Evolutionary conservation across 2,888 invertebrate genomes (phyloP).

Genomic region (Gisinianus flammeolus): DNA sequence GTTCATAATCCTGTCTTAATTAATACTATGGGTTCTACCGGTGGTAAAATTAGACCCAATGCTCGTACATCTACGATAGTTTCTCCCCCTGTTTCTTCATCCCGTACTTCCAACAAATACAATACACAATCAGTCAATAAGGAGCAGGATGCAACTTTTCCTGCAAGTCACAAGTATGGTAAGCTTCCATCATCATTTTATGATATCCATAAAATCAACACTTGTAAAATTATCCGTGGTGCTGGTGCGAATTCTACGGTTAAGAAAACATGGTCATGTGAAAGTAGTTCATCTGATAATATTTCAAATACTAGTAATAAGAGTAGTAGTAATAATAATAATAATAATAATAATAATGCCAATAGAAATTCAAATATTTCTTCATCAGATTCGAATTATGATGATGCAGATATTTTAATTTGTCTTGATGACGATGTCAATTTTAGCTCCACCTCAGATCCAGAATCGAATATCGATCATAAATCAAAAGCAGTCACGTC

Average conservation of each 20-base stretch:
- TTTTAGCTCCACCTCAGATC: conserved; percentile 41
- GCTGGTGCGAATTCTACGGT: not conserved
- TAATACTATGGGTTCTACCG: not conserved
- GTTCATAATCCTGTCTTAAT: too few species aligned
- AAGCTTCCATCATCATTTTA: conserved; percentile 38
- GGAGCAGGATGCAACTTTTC: conserved; percentile 22
- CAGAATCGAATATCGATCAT: conserved; percentile 38
- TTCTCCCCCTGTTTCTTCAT: not conserved
- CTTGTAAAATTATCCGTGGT: not conserved
- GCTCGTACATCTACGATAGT: conserved; percentile 22
- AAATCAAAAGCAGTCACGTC: conserved; percentile 3
- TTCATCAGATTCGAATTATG: not conserved
- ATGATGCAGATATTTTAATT: conserved; percentile 6
- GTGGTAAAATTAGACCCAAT: conserved; percentile 36
- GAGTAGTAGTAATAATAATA: not conserved
- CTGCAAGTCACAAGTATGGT: conserved; percentile 44
- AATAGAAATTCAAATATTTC: not conserved
- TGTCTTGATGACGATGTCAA: conserved; percentile 22
- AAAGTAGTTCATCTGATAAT: not conserved
- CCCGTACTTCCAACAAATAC: not conserved
- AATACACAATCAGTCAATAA: conserved; percentile 19
- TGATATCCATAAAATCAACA: conserved; percentile 33
- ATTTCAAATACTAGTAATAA: not conserved
- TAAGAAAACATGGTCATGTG: not conserved
- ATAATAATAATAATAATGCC: not conserved